These are phyloP conservation scores for Holacanthus passer DNA, from an alignment of 2,113 vertebrate genomes.

Conservation along the genomic window DNA sequence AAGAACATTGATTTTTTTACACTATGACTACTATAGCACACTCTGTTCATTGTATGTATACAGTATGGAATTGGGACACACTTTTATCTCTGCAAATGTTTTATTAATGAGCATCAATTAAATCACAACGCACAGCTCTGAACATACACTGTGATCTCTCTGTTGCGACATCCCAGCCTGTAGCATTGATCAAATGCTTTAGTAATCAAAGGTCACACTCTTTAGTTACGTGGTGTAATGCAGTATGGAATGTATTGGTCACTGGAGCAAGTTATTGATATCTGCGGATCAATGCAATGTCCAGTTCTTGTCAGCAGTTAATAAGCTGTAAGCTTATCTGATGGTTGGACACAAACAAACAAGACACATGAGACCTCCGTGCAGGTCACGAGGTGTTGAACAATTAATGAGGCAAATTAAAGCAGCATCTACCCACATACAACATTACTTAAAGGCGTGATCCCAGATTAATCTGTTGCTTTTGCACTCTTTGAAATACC, in stretches of 20 bases:
- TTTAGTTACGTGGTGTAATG: constrained; percentile 35
- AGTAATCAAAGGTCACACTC: constrained; percentile 34
- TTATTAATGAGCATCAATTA: background rate
- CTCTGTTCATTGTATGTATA: background rate
- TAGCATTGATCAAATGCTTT: constrained; percentile 41
- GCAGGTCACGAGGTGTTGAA: background rate
- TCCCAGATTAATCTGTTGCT: background rate
- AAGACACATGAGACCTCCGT: background rate
- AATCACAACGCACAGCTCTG: background rate
- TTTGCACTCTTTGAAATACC: no score
- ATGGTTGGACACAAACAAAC: constrained; percentile 20
- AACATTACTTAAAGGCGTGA: constrained; percentile 1
- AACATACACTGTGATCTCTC: background rate
- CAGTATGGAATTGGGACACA: background rate
- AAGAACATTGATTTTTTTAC: background rate
- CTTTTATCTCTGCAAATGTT: background rate
- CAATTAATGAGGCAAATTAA: background rate
- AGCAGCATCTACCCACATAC: background rate
- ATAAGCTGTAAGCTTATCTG: constrained; percentile 9
- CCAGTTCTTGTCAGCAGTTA: constrained; percentile 32
- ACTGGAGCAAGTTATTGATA: constrained; percentile 50
- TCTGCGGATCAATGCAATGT: constrained; percentile 51
- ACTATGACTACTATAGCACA: background rate
- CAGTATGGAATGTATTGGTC: constrained; percentile 21
- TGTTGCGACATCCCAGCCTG: constrained; percentile 18